Conservation (phyloP, 2,888 invertebrate genomes). For the Drosophila multiciliata region DNA sequence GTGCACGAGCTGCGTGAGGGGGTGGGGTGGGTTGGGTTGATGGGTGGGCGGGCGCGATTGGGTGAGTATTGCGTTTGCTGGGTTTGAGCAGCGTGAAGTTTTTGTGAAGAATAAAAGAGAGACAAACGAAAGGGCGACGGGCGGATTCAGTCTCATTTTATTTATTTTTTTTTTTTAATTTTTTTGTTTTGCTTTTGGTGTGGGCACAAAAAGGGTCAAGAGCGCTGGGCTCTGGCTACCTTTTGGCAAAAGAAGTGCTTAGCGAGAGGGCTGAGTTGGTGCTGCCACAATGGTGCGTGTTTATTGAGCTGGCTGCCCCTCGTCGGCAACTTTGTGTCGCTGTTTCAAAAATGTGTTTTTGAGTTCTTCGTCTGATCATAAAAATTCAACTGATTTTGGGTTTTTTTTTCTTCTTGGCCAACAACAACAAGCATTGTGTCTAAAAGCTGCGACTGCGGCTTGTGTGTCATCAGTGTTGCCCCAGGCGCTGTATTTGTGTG, state of each 20-base stretch:
- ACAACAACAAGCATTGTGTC: conserved; percentile 12
- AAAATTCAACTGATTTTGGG: conserved; percentile 62
- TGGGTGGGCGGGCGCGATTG: neutral
- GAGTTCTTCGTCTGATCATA: conserved; percentile 51
- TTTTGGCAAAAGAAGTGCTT: conserved; percentile 56
- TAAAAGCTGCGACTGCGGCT: conserved; percentile 13
- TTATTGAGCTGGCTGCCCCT: conserved; percentile 48
- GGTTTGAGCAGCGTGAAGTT: conserved; percentile 67
- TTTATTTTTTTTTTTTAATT: conserved; percentile 2
- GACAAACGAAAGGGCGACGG: conserved; percentile 27
- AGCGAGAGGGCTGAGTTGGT: conserved; percentile 17
- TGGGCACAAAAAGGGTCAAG: conserved; percentile 77
- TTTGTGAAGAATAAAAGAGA: conserved; percentile 67
- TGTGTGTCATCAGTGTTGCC: conserved; percentile 41
- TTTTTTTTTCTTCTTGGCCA: conserved; percentile 31
- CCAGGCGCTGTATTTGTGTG: neutral
- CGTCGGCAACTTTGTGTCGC: conserved; percentile 44
- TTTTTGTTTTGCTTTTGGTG: conserved; percentile 28
- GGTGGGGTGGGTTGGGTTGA: neutral
- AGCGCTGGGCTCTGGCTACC: conserved; percentile 61
- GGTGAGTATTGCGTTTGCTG: conserved; percentile 16
- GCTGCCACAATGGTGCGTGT: conserved; percentile 45
- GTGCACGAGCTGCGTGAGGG: conserved; percentile 32
- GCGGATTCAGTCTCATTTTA: conserved; percentile 37
- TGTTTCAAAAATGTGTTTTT: conserved; percentile 39